Evolutionary conservation across 1,140 invertebrate genomes (phyloP), one percentile per base, ranked within the genome.

Genomic region (Drosophila bocqueti): DNA sequence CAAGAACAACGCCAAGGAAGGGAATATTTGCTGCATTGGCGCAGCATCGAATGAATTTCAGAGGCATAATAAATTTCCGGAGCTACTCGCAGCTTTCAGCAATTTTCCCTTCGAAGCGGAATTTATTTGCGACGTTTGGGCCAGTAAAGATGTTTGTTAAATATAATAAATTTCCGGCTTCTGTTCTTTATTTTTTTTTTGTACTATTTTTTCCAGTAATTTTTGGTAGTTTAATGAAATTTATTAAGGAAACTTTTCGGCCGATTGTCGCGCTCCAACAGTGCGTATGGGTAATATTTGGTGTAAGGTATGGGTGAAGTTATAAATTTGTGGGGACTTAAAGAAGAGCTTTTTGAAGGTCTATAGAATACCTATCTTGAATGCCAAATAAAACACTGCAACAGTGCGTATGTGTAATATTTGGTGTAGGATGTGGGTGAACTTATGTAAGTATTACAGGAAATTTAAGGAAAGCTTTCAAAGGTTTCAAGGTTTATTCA

Each of bases 121-220:
- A 82, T 84, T 84, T 84, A 84, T 84, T 80, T 84, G 54, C 69
- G 60, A 63, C 79, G 81, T 79, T 83, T 76, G 66, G 72, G 36
- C 72, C 69, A 73, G 71, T 73, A 64, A 84, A 73, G 63, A 83
- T 84, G 76, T 83, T 83, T 75, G 61, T 79, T 79, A 79, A 83
- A 83, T 67, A 83, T 72, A 83, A 83, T 83, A 83, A 83, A 84
- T 83, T 76, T 78, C 58, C 62, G 75, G 75, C 40, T 46, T 68
- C n/a, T 42, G 16, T 36, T 68, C 21, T 42, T 34, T 36, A 38
- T 36, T 29, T 60, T 49, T 24, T 76, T 68, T 47, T 50, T 54
- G 16, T 52, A 42, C 43, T 55, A n/a, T 46, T 68, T 76, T 47
- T 38, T 26, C 5, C 10, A 13, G 50, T 74, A 74, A 74, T 65